Evolutionary conservation across 1,140 invertebrate genomes (phyloP).

Genomic region (Colletes gigas): DNA sequence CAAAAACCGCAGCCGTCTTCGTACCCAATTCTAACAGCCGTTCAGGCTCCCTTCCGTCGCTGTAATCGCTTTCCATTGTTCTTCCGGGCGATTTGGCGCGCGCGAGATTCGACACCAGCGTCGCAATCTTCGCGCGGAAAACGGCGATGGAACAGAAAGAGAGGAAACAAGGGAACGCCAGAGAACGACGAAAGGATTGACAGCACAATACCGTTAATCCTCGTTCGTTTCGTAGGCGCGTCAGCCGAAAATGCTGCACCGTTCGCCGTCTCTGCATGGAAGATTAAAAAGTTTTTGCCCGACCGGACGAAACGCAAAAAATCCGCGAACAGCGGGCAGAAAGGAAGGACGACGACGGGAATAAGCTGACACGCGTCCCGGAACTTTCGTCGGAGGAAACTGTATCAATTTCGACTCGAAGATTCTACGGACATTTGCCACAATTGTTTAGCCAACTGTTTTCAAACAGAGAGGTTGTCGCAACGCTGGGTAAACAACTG

Average conservation of each 20-base stretch:
- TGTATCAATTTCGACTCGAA: too few relatives aligned
- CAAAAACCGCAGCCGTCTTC: conserved; percentile 57
- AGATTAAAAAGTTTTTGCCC: conserved; percentile 71
- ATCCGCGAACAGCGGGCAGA: conserved; percentile 8
- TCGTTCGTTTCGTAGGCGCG: conserved; percentile 63
- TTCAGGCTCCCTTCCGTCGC: conserved; percentile 31
- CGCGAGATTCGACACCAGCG: conserved; percentile 44
- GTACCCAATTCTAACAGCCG: conserved; percentile 47
- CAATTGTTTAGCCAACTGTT: too few relatives aligned
- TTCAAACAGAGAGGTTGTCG: too few relatives aligned
- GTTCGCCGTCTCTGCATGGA: conserved; percentile 24
- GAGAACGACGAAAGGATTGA: conserved; percentile 50
- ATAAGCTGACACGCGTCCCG: conserved; percentile 35
- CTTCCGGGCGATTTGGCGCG: conserved; percentile 58
- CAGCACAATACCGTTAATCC: conserved; percentile 68
- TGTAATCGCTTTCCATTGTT: conserved; percentile 65
- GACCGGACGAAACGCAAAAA: conserved; percentile 57
- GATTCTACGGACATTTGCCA: too few relatives aligned
- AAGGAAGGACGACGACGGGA: not conserved
- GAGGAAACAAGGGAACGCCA: conserved; percentile 38
- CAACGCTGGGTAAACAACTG: conserved; percentile 1
- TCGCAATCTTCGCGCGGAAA: conserved; percentile 54
- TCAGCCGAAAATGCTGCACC: conserved; percentile 21
- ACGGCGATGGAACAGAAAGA: conserved; percentile 23
- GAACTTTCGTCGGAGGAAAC: not conserved